These are phyloP conservation scores for Cariama cristata DNA, from an alignment of 2,113 vertebrate species.

Conservation along the genomic window DNA sequence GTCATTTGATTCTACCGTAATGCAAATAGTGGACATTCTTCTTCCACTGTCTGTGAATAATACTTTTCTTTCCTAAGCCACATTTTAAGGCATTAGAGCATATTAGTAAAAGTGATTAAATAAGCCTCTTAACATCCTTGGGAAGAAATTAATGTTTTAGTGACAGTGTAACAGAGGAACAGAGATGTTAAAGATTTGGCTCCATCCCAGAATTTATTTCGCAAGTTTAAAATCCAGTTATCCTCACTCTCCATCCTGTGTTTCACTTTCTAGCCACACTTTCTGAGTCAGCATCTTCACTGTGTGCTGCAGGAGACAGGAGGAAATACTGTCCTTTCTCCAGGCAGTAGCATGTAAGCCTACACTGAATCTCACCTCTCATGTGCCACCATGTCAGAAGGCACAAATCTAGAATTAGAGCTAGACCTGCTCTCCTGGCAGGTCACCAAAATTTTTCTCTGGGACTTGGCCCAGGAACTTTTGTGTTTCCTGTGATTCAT, in stretches of 20 bases:
- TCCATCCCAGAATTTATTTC: neutral
- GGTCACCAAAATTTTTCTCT: neutral
- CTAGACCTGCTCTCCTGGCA: neutral
- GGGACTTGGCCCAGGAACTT: neutral
- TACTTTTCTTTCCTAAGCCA: neutral
- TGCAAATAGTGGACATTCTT: neutral
- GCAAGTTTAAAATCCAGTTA: neutral
- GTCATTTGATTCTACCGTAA: neutral
- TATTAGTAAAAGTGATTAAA: neutral
- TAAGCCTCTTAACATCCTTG: neutral
- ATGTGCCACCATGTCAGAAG: neutral
- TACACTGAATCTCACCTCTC: neutral
- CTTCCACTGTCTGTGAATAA: neutral
- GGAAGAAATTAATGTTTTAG: neutral
- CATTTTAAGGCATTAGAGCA: neutral
- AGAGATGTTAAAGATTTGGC: neutral
- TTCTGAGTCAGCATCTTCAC: neutral
- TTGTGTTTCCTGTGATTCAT: neutral
- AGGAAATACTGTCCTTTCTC: neutral
- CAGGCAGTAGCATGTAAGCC: neutral
- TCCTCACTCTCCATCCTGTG: neutral
- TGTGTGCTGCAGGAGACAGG: neutral
- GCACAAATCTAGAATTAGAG: neutral
- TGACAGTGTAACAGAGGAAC: neutral
- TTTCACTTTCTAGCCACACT: neutral